Conservation (phyloP, 2,888 invertebrate genomes). For the Mylabris sibirica region DNA sequence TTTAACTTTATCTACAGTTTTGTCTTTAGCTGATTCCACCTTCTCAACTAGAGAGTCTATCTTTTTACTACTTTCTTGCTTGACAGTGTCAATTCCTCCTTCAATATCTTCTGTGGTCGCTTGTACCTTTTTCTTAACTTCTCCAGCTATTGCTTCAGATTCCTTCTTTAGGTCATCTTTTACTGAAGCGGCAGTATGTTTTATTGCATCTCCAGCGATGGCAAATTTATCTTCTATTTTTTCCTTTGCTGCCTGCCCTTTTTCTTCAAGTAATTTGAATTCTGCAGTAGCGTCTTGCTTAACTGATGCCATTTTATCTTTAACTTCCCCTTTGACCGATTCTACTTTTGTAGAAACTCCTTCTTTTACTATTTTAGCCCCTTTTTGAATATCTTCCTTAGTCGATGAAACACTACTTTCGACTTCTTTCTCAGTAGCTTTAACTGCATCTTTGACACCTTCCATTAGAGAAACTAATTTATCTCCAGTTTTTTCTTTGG, state of each 20-base stretch:
- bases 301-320: background rate
- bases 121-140: background rate
- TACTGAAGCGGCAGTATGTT: background rate
- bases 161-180: background rate
- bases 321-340: background rate
- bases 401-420: conserved; percentile 29
- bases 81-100: background rate
- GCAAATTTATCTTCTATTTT: background rate
- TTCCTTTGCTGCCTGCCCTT: background rate
- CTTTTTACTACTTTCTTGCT: background rate
- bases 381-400: conserved; percentile 13
- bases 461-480: conserved; percentile 16
- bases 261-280: background rate
- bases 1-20: conserved; percentile 31
- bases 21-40: conserved; percentile 26
- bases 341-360: conserved; percentile 14
- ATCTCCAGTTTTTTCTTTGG: conserved; percentile 23
- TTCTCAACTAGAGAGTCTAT: background rate
- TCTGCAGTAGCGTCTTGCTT: background rate
- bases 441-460: conserved; percentile 18
- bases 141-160: conserved; percentile 8
- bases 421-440: conserved; percentile 26
- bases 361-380: background rate
- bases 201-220: background rate
- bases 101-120: background rate